These are phyloP conservation scores for Stomatorhinus ivindoensis DNA, from an alignment of 2,113 vertebrate species.

Conservation along the genomic window DNA sequence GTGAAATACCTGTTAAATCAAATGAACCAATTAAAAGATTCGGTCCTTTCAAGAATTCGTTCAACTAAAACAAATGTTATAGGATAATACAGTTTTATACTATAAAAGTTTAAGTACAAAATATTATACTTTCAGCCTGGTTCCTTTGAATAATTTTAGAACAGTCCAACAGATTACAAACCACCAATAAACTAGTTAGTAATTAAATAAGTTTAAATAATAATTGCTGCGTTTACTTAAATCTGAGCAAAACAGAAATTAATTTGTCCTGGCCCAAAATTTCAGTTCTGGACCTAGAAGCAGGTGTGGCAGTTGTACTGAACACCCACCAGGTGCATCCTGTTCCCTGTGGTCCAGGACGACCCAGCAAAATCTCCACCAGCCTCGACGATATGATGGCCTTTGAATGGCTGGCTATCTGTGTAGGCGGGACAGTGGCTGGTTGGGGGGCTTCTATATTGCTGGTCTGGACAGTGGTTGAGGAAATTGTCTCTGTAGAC, in stretches of 20 bases:
- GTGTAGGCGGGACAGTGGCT: constrained; percentile 58
- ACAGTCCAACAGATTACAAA: not conserved
- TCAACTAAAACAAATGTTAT: not conserved
- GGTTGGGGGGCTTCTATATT: constrained; percentile 53
- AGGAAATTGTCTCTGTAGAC: constrained; percentile 65
- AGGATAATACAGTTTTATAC: too few species aligned
- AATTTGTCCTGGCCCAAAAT: not conserved
- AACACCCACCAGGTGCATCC: constrained; percentile 82
- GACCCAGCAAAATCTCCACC: constrained; percentile 26
- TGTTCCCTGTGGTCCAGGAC: constrained; percentile 57
- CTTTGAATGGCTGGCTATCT: constrained; percentile 42
- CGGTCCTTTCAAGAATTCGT: not conserved
- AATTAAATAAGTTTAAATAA: not conserved
- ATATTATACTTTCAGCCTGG: not conserved
- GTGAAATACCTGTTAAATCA: not conserved
- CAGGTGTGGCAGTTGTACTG: not conserved
- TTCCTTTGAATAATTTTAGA: not conserved
- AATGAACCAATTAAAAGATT: not conserved
- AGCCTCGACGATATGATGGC: constrained; percentile 22
- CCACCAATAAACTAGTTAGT: not conserved
- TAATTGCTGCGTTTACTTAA: not conserved
- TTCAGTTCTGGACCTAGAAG: not conserved
- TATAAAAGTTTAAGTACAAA: not conserved
- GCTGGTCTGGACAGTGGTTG: constrained; percentile 52
- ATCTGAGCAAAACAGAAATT: not conserved